Base-by-base conservation (phyloP, 2,113 vertebrate species). In the Romanogobio albipinnatus region DNA sequence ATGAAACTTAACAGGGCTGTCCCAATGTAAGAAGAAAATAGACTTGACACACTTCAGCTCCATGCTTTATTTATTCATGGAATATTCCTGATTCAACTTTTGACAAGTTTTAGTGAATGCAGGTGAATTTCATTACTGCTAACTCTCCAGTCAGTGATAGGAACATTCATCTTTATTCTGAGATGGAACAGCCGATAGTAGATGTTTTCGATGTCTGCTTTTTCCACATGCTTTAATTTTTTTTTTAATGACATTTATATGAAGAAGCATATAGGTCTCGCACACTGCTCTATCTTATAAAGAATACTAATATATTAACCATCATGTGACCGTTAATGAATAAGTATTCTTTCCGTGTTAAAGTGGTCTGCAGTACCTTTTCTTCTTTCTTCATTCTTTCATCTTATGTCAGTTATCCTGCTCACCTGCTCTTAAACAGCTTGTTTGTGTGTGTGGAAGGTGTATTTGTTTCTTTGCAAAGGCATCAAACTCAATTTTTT, bases 51-150 rank as follows among this genome's bases (percentile, higher is more conserved):
- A 26, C 43, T 73, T 47, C 70, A 70, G 66, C 17, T 22, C 33
- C 66, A 15, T 73, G 43, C n/a, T 73, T 47, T 47, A 47, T 73
- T 73, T 73, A 47, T 73, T 47, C 70, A 9, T 47, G 43, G 22
- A 47, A 74, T 74, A 74, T 74, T 74, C 70, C n/a, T 26, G 43
- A 73, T n/a, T n/a, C 43, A 73, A 45, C 39, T 73, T 47, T 73
- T 73, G 70, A 74, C 70, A 74, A 47, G 70, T 47, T 74, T 74
- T 49, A 74, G 43, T 47, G 70, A 74, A 74, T 47, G 70, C 43
- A 74, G 70, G 70, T 14, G 70, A 49, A 74, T 47, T 74, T 47
- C 43, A 15, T 74, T 74, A 47, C 43, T 8, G 39, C 10, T 45
- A 43, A 2, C 11, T 22, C 36, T 13, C 70, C 70, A 24, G 43